A percentile compares a stretch with the other conserved stretches of the same genome.
These are phyloP conservation scores for Rhogogaster chlorosoma DNA, from an alignment of 2,888 invertebrate genomes.

Conservation along the genomic window DNA sequence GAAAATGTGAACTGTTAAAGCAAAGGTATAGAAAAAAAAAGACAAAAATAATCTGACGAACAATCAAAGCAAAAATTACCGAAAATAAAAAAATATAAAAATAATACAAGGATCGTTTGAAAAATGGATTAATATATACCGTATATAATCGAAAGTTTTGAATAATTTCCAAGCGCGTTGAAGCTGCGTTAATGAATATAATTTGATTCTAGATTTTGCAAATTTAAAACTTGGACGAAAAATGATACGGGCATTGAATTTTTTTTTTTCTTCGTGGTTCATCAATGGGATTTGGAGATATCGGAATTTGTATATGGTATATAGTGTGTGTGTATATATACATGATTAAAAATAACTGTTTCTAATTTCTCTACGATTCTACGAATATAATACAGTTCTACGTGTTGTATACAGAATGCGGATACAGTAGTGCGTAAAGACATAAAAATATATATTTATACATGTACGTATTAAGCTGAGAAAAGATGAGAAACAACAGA, in stretches of 20 bases:
- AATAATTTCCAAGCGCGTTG: too few species aligned
- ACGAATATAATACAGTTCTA: neutral
- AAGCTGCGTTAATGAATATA: too few species aligned
- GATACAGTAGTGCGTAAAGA: neutral
- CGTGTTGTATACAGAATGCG: neutral
- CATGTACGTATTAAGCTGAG: neutral
- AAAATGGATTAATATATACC: too few species aligned
- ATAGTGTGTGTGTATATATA: neutral
- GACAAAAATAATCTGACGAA: neutral
- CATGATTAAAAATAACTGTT: neutral
- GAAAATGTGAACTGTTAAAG: neutral
- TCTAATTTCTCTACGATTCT: neutral
- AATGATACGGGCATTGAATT: neutral
- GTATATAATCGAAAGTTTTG: too few species aligned
- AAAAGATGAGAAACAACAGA: neutral
- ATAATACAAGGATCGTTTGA: too few species aligned
- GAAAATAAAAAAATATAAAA: neutral
- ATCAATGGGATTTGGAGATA: neutral
- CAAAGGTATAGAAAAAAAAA: neutral
- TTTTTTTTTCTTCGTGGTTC: neutral
- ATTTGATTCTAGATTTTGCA: too few species aligned
- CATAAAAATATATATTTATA: neutral
- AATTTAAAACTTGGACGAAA: neutral
- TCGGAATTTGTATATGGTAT: neutral
- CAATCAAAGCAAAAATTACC: neutral